phyloP scores from a whole-genome alignment of 2,888 invertebrate genomes.

The Pachydiplax longipennis region DNA sequence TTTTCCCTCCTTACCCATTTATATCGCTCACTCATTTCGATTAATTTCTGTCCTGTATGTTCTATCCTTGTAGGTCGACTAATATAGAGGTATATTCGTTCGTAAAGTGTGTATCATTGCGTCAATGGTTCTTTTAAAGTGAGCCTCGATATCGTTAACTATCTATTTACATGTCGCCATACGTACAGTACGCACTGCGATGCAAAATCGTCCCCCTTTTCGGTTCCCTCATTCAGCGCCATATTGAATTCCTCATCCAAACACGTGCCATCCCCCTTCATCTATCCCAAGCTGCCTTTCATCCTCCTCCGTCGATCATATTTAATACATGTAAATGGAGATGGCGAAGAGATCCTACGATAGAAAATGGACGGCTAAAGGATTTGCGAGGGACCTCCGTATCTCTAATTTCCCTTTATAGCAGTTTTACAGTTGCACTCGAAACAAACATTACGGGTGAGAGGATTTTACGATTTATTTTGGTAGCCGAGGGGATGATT shows the following conservation, averaged over 20 bases:
- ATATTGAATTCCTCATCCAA: conserved; percentile 10
- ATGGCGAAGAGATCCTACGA: neutral
- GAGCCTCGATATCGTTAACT: neutral
- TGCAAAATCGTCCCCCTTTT: neutral
- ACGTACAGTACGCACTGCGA: too few species aligned
- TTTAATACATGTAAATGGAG: neutral
- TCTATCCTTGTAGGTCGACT: neutral
- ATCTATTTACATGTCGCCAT: neutral
- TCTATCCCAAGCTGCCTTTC: neutral
- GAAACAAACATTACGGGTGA: neutral
- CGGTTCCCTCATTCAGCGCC: neutral
- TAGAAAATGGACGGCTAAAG: neutral
- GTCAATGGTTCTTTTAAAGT: neutral
- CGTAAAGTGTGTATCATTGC: neutral
- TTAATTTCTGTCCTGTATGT: neutral
- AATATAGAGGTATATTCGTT: too few species aligned
- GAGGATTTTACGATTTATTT: neutral
- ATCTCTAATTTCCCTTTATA: neutral
- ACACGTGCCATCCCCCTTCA: neutral
- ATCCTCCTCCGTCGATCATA: neutral
- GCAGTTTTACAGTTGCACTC: neutral
- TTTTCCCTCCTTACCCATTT: neutral
- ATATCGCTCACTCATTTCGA: neutral
- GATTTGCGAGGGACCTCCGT: neutral
- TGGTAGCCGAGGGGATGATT: neutral